phyloP scores from a whole-genome alignment of 2,113 vertebrate species.

The Stegostoma tigrinum region DNA sequence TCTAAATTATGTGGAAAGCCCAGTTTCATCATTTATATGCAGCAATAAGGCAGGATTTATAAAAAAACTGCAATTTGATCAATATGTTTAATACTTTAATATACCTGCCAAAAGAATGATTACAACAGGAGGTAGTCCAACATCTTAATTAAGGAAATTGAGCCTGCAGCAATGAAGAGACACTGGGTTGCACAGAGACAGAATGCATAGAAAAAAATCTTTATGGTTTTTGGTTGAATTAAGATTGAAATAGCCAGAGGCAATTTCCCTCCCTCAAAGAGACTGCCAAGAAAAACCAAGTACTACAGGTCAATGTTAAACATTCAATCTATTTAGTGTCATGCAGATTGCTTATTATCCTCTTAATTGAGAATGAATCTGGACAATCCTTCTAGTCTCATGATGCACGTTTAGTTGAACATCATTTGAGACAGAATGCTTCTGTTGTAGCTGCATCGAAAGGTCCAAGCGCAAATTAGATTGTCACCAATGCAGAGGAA shows the following conservation, averaged over 20 bases:
- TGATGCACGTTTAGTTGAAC: neutral
- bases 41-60: neutral
- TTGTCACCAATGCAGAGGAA: neutral
- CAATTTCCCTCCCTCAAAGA: neutral
- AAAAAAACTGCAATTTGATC: slow-evolving; percentile 14
- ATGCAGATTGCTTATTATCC: neutral
- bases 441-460: neutral
- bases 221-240: neutral
- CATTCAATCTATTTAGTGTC: neutral
- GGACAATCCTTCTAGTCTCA: neutral
- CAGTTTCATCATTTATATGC: neutral
- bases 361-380: neutral
- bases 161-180: neutral
- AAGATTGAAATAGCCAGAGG: neutral
- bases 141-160: neutral
- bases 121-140: neutral
- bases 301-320: neutral
- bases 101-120: neutral
- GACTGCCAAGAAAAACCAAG: neutral
- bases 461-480: neutral
- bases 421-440: neutral
- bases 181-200: too few species aligned
- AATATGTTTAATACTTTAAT: neutral
- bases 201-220: neutral
- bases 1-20: neutral